Base-by-base conservation (phyloP, 2,888 invertebrate genomes). In the Melinaea marsaeus region DNA sequence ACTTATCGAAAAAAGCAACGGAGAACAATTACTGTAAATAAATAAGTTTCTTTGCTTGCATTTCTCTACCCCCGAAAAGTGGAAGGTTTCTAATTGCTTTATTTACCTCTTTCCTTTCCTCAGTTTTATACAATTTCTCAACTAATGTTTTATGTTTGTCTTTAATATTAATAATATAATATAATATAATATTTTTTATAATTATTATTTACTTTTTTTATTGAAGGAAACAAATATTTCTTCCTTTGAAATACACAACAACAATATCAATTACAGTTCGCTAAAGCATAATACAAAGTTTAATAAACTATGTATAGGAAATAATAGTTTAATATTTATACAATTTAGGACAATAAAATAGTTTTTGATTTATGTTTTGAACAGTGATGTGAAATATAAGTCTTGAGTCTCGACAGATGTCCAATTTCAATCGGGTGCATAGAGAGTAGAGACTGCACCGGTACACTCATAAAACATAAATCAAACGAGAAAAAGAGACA, bases 391-490 rank as follows among this genome's bases (percentile, higher is more conserved):
- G 2, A 51, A 51, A 51, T 51, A 11, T 6, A 32, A 51, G 4
- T 32, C 32, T 4, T 32, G 7, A 13, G 22, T 84, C 6, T 42
- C 11, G 85, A 85, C 85, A 83, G 80, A 85, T 86, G 85, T 86
- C 84, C 86, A 86, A 87, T 87, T 85, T 82, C 81, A 77, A 78
- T 80, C 75, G 71, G 75, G 74, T 77, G 81, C 80, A 74, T 63
- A 55, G 55, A 64, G 78, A 79, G 80, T 63, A 56, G 54, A 64
- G 78, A 79, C 80, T 82, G 86, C 85, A 83, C 72, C 73, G 76
- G 79, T 82, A 84, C 80, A 83, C 82, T 83, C 80, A 79, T 82
- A 80, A 81, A 78, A 84, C 84, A 87, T 85, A 86, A 86, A 85
- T 86, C 86, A 84, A 80, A 73, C 76, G 70, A 71, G 77, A 80